Evolutionary conservation across 2,888 invertebrate genomes (phyloP).

Genomic region (Bombyx huttoni): DNA sequence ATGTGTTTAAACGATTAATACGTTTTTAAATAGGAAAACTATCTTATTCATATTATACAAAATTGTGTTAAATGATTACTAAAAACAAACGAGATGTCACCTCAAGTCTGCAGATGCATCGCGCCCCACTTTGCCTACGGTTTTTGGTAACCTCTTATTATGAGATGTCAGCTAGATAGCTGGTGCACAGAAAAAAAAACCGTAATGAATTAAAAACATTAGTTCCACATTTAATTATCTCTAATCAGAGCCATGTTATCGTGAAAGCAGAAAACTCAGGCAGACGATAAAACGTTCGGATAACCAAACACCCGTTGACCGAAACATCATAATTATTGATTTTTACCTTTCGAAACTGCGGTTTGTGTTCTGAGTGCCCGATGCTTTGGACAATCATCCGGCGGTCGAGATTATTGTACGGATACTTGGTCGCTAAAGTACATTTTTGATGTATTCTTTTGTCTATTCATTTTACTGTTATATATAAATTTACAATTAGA

Average conservation of each 20-base stretch:
- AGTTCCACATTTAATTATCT: constrained; percentile 31
- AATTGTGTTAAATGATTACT: too few species aligned
- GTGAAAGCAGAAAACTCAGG: constrained; percentile 32
- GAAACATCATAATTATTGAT: constrained; percentile 54
- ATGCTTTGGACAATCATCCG: neutral
- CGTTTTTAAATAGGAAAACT: too few species aligned
- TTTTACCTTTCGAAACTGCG: constrained; percentile 20
- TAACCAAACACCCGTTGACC: constrained; percentile 26
- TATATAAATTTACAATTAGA: too few species aligned
- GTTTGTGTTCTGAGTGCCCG: neutral
- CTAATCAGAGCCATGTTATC: constrained; percentile 58
- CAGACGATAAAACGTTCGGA: constrained; percentile 48
- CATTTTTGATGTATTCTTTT: neutral
- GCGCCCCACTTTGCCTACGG: too few species aligned
- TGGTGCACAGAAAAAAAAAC: neutral
- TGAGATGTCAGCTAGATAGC: too few species aligned
- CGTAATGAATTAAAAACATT: constrained; percentile 20
- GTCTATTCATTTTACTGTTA: too few species aligned
- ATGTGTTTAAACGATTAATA: too few species aligned
- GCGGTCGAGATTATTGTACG: neutral
- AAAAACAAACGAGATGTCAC: too few species aligned
- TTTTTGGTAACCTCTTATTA: too few species aligned
- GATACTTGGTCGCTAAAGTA: neutral
- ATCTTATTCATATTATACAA: too few species aligned
- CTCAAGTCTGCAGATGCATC: too few species aligned